Evolutionary conservation across 2,113 vertebrate genomes (phyloP).

Genomic region (Dicentrarchus labrax): DNA sequence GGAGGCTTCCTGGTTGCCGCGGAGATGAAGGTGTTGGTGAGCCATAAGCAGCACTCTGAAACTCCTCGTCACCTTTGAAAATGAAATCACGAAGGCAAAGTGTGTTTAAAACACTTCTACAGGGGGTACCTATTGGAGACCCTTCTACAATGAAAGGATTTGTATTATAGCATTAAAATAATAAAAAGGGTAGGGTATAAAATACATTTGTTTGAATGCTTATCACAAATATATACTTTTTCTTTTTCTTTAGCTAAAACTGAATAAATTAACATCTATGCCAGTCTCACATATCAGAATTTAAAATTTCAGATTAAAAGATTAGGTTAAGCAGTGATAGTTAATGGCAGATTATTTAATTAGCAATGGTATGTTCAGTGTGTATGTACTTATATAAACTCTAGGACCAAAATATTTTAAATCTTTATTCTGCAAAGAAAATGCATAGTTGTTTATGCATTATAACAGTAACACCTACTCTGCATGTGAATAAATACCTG

Average conservation of each 20-base stretch:
- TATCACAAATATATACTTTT: no score
- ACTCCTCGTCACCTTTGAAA: slow-evolving; percentile 78
- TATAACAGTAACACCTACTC: neutral
- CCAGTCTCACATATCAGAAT: neutral
- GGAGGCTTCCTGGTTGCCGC: slow-evolving; percentile 61
- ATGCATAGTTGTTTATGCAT: no score
- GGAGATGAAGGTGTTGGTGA: slow-evolving; percentile 76
- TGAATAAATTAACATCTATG: neutral
- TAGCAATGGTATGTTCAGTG: neutral
- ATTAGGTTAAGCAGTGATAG: neutral
- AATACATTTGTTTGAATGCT: no score
- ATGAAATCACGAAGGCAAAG: neutral
- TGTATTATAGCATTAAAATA: neutral
- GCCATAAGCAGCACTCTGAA: slow-evolving; percentile 79
- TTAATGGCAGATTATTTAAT: neutral
- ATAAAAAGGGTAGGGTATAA: no score
- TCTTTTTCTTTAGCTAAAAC: no score
- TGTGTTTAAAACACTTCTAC: neutral
- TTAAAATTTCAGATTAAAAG: neutral
- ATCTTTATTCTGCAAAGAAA: no score
- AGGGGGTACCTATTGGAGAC: neutral
- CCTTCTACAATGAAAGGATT: neutral
- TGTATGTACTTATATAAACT: neutral
- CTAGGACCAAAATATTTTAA: neutral
- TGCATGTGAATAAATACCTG: neutral